Conservation (phyloP, 2,113 vertebrate species). For the Fulmarus glacialis region DNA sequence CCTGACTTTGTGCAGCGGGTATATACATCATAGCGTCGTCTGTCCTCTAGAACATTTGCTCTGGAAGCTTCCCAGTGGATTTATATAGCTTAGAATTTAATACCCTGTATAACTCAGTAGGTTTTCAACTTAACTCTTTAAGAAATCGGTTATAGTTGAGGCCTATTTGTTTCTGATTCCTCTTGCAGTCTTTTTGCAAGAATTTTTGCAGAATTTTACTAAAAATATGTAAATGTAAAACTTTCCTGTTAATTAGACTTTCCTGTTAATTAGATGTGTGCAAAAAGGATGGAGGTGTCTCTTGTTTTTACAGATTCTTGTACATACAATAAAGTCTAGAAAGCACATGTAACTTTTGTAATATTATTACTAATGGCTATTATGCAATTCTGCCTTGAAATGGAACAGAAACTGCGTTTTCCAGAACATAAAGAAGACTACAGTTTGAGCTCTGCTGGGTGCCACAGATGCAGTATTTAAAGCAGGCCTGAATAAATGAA, state of each 20-base stretch:
- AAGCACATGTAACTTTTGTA: background rate
- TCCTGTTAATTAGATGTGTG: background rate
- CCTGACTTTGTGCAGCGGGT: background rate
- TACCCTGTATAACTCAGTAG: too few relatives aligned
- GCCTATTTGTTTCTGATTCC: background rate
- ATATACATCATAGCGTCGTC: rapidly evolving
- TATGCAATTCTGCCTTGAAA: background rate
- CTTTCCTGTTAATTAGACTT: background rate
- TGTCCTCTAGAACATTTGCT: background rate
- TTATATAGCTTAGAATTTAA: background rate
- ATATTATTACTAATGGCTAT: background rate
- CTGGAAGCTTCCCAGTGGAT: background rate
- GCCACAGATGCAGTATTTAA: background rate
- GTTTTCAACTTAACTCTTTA: background rate
- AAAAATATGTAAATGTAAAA: background rate
- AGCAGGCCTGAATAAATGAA: background rate
- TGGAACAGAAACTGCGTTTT: background rate
- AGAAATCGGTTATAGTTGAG: background rate
- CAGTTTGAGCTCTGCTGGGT: background rate
- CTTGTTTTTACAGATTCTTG: background rate
- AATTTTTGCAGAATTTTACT: too few relatives aligned
- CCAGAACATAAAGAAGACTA: background rate
- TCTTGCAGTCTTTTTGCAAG: background rate
- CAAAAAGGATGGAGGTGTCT: background rate
- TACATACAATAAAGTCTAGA: background rate